A percentile compares a stretch with the other conserved stretches of the same genome.
phyloP scores from a whole-genome alignment of 2,888 invertebrate genomes.

The Drosophila sordidula region DNA sequence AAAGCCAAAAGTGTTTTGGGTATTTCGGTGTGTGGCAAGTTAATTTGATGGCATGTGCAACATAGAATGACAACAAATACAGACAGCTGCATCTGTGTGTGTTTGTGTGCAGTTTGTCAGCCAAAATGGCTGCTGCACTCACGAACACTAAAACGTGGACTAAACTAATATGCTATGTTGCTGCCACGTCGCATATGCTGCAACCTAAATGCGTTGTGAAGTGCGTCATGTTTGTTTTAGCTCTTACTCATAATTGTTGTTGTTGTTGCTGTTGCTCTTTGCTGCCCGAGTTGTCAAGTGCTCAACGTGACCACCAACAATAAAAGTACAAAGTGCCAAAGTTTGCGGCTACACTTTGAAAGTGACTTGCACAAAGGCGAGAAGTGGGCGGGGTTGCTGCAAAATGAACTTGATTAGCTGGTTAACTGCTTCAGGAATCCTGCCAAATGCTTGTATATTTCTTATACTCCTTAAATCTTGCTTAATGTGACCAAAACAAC shows the following conservation, averaged over 20 bases:
- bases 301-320: slow-evolving; percentile 24
- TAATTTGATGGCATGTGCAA: slow-evolving; percentile 31
- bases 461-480: not conserved
- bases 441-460: not conserved
- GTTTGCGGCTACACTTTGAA: slow-evolving; percentile 9
- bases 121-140: slow-evolving; percentile 22
- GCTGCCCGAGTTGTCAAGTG: slow-evolving; percentile 24
- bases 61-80: slow-evolving; percentile 19
- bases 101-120: slow-evolving; percentile 1
- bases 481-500: not conserved
- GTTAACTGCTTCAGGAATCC: not conserved
- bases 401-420: not conserved
- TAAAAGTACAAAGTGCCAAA: slow-evolving; percentile 22
- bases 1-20: slow-evolving; percentile 41
- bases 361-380: slow-evolving; percentile 6
- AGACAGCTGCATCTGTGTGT: slow-evolving; percentile 1
- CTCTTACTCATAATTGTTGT: slow-evolving; percentile 1
- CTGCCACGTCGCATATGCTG: slow-evolving; percentile 20
- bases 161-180: slow-evolving; percentile 29
- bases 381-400: not conserved
- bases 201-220: slow-evolving; percentile 13
- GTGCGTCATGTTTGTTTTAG: slow-evolving; percentile 18
- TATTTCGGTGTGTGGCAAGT: slow-evolving; percentile 27
- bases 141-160: slow-evolving; percentile 17
- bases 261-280: slow-evolving; percentile 11